Evolutionary conservation across 2,888 invertebrate genomes (phyloP).

Genomic region (Heliconius sara): DNA sequence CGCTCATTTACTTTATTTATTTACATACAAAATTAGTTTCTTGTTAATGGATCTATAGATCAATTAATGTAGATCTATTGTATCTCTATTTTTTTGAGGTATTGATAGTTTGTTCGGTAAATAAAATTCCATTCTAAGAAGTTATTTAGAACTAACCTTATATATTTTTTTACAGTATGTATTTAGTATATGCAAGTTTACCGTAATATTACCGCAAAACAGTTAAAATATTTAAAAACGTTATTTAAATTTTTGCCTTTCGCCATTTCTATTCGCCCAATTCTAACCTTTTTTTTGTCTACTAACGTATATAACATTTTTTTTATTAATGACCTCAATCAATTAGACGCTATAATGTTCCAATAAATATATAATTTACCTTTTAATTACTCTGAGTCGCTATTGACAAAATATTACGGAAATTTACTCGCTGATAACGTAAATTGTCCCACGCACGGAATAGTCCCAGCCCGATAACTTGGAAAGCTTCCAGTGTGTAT

Average conservation of each 20-base stretch:
- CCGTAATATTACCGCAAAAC: background rate
- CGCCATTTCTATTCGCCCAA: background rate
- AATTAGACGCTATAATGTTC: constrained; percentile 3
- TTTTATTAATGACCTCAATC: background rate
- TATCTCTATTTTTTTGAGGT: background rate
- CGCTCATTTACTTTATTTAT: background rate
- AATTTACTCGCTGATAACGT: constrained; percentile 42
- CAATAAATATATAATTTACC: background rate
- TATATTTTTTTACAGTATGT: no score
- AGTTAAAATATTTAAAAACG: background rate
- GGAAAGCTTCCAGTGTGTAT: constrained; percentile 25
- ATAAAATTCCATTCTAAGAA: background rate
- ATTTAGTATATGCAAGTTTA: no score
- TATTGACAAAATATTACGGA: constrained; percentile 32
- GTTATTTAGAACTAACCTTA: background rate
- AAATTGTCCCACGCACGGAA: constrained; percentile 46
- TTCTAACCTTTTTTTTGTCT: no score
- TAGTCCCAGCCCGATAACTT: constrained; percentile 44
- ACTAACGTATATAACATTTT: background rate
- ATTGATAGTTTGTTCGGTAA: background rate
- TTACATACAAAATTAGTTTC: background rate
- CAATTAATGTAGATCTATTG: background rate
- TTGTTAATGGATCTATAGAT: background rate
- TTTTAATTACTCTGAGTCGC: constrained; percentile 20
- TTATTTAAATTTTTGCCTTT: background rate